A percentile compares a stretch with the other conserved stretches of the same genome.
Conservation (phyloP, 2,113 vertebrate species). For the Catharus minimus region DNA sequence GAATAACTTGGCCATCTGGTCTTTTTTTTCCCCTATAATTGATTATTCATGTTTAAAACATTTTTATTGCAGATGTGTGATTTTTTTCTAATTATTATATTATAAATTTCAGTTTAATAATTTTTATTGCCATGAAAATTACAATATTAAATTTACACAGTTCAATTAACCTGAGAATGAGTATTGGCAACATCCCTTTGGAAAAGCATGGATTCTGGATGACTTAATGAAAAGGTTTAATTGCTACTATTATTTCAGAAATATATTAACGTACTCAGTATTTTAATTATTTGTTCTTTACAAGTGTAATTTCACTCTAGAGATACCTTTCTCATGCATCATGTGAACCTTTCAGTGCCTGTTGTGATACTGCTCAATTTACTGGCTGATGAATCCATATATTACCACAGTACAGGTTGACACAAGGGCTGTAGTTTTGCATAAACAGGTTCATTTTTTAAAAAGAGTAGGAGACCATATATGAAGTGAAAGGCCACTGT, state of each 20-base stretch:
- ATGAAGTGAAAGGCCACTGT: background rate
- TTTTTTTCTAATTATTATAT: background rate
- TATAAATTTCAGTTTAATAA: background rate
- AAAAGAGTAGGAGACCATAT: fast-evolving
- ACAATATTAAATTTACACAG: background rate
- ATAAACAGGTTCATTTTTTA: background rate
- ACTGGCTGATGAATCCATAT: background rate
- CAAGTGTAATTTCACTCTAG: background rate
- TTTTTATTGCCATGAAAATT: background rate
- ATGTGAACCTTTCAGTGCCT: background rate
- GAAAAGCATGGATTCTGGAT: background rate
- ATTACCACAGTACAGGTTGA: background rate
- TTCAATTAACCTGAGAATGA: background rate
- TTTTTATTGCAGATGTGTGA: background rate
- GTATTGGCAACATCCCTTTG: background rate
- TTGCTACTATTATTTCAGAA: background rate
- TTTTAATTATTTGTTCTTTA: background rate
- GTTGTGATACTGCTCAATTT: background rate
- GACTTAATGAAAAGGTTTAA: background rate
- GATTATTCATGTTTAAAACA: background rate
- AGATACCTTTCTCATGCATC: background rate
- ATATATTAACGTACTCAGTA: background rate
- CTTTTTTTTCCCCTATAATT: background rate
- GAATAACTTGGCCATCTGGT: background rate
- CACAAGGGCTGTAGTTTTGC: background rate